These are phyloP conservation scores for Camponotus floridanus DNA, from an alignment of 1,140 invertebrate genomes.

Conservation along the genomic window DNA sequence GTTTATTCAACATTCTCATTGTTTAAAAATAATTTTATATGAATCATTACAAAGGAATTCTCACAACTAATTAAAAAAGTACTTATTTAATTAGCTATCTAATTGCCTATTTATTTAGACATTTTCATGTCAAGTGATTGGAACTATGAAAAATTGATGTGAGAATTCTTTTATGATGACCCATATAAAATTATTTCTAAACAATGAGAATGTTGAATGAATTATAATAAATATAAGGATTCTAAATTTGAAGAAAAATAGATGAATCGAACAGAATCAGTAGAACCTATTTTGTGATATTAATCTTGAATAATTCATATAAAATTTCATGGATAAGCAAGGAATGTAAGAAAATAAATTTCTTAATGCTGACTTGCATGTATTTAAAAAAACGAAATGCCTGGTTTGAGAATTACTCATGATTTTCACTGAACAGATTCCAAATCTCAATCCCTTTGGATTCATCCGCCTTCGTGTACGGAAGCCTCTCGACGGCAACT, in stretches of 20 bases:
- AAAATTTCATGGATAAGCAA: too few species aligned
- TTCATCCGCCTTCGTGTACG: background rate
- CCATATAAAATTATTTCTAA: background rate
- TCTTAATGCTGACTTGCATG: too few species aligned
- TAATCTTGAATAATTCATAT: too few species aligned
- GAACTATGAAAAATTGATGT: too few species aligned
- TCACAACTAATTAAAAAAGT: too few species aligned
- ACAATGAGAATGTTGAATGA: background rate
- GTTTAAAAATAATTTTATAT: background rate
- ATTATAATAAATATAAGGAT: background rate
- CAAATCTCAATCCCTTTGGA: background rate
- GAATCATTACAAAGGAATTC: background rate
- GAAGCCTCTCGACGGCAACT: background rate
- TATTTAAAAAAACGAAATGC: too few species aligned
- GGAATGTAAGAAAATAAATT: too few species aligned
- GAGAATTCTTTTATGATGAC: background rate
- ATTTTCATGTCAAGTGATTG: too few species aligned
- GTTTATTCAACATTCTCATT: background rate
- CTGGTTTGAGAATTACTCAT: background rate
- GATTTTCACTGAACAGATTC: background rate
- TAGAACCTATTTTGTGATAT: background rate
- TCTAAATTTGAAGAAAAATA: background rate
- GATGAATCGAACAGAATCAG: background rate
- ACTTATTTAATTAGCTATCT: too few species aligned
- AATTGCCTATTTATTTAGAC: too few species aligned